A percentile compares a stretch with the other conserved stretches of the same genome.
Conservation (phyloP, 2,113 vertebrate species). For the Ptilonorhynchus violaceus region DNA sequence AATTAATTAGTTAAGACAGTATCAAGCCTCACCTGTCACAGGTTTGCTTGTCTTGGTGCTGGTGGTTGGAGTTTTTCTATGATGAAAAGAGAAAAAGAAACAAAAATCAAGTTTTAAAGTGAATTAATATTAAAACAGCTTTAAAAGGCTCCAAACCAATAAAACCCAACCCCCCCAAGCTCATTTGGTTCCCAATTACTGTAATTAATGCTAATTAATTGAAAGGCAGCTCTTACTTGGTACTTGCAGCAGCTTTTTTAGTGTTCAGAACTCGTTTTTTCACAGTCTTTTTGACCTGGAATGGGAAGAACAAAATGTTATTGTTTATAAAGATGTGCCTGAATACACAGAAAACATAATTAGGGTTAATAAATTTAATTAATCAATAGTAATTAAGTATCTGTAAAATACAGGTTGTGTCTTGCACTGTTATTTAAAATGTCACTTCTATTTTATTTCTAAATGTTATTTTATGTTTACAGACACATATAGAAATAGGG, state of each 20-base stretch:
- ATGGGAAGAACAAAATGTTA: background rate
- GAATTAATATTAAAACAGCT: too few species aligned
- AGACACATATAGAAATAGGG: background rate
- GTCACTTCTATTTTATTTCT: too few species aligned
- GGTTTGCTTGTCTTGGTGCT: conserved; percentile 7
- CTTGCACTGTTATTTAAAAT: too few species aligned
- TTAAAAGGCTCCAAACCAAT: too few species aligned
- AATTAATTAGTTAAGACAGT: background rate
- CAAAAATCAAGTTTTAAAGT: background rate
- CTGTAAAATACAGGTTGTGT: background rate
- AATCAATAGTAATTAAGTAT: background rate
- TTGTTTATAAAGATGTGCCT: background rate
- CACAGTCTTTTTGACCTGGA: conserved; percentile 49
- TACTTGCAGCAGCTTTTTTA: conserved; percentile 11
- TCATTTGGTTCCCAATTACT: accelerated
- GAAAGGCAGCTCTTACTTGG: conserved; percentile 43
- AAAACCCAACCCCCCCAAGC: background rate
- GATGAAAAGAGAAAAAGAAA: background rate
- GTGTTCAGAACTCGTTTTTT: conserved; percentile 36
- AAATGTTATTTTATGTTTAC: too few species aligned
- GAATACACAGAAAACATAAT: background rate
- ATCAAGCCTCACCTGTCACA: conserved; percentile 20
- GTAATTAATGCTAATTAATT: accelerated
- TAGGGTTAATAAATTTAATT: too few species aligned
- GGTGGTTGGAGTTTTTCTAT: conserved; percentile 49